Conservation (phyloP, 37 sponge, comb jelly and placozoan species). For the Aplysina aerophoba region DNA sequence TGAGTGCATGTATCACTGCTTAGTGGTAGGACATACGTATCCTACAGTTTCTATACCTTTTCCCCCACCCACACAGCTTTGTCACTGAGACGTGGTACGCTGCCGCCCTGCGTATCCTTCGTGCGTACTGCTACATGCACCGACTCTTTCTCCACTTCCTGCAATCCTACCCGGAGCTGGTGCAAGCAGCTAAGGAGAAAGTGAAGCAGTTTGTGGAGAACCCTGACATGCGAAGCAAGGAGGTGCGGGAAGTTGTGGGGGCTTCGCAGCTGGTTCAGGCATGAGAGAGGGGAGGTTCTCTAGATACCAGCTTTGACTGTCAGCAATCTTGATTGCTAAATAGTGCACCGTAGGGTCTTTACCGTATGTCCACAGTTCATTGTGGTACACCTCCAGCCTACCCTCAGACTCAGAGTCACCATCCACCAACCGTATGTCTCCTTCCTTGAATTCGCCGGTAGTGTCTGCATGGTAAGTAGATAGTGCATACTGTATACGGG, state of each 20-base stretch:
- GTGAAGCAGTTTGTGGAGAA: constrained; percentile 50
- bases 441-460: background rate
- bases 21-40: too few species aligned
- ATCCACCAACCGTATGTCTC: constrained; percentile 26
- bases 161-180: background rate
- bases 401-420: constrained; percentile 31
- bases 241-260: constrained; percentile 12
- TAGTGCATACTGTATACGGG: too few species aligned
- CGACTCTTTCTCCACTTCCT: constrained; percentile 60
- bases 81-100: constrained; percentile 25
- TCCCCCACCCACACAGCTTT: constrained; percentile 26
- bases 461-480: background rate
- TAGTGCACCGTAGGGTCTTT: too few species aligned
- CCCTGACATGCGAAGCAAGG: constrained; percentile 43
- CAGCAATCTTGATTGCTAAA: too few species aligned
- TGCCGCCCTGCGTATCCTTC: constrained; percentile 50
- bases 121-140: constrained; percentile 68
- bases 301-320: too few species aligned
- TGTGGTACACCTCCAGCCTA: constrained; percentile 41
- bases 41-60: too few species aligned
- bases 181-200: constrained; percentile 37
- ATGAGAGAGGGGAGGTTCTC: too few species aligned
- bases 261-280: too few species aligned
- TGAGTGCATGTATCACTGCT: too few species aligned
- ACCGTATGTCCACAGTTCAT: constrained; percentile 48